phyloP scores from a whole-genome alignment of 2,888 invertebrate species.

The Hyposoter didymator region DNA sequence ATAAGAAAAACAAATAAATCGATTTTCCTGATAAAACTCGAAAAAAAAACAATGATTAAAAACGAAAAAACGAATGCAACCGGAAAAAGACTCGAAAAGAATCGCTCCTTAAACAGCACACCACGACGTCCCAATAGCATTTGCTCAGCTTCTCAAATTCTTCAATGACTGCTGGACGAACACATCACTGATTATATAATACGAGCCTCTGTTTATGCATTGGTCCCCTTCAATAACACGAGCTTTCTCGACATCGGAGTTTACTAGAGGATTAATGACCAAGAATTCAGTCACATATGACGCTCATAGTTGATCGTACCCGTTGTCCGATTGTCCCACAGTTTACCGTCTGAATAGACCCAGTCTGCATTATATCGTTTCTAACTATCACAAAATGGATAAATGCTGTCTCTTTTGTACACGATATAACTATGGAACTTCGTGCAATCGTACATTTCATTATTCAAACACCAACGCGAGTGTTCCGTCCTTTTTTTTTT shows the following conservation, averaged over 20 bases:
- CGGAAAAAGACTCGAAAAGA: neutral
- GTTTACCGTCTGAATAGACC: slow-evolving; percentile 61
- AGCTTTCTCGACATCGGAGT: slow-evolving; percentile 32
- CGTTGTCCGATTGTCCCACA: slow-evolving; percentile 56
- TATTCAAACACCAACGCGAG: slow-evolving; percentile 27
- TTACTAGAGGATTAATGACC: slow-evolving; percentile 35
- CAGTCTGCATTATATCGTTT: slow-evolving; percentile 42
- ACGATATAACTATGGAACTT: slow-evolving; percentile 27
- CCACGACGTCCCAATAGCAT: neutral
- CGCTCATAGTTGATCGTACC: slow-evolving; percentile 35
- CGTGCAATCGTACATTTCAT: slow-evolving; percentile 30
- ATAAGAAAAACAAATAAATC: neutral
- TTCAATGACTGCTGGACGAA: neutral
- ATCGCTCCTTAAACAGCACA: neutral
- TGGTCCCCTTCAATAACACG: slow-evolving; percentile 15
- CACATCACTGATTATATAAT: slow-evolving; percentile 30
- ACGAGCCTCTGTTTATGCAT: slow-evolving; percentile 21
- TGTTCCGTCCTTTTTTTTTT: neutral
- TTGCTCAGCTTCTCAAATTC: slow-evolving; percentile 13
- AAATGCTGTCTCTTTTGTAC: slow-evolving; percentile 36
- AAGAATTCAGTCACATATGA: slow-evolving; percentile 38
- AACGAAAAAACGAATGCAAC: neutral
- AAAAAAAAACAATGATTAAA: neutral
- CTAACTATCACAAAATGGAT: slow-evolving; percentile 43
- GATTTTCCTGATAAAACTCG: neutral